Evolutionary conservation across 2,888 invertebrate species (phyloP), one percentile per base, ranked within the genome.

Genomic region (Limnephilus auricula): DNA sequence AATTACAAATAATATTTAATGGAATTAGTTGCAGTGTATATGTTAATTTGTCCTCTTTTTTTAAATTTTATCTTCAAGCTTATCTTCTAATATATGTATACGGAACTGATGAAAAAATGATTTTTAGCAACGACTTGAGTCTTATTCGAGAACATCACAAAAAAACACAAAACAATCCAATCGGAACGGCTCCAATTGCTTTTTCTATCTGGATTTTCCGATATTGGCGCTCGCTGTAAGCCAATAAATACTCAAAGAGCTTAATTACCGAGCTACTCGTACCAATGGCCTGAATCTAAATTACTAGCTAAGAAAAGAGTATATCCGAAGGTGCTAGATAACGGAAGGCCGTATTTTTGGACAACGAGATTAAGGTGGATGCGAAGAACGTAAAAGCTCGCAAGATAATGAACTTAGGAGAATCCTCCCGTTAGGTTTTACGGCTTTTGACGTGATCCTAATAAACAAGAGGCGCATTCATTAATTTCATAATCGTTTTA

Each of bases 331-430:
- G 88, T 88, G 88, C 88, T 86, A 92, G 90, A 92, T 91, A 91
- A 89, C 82, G 88, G 91, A 91, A 83, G 90, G 90, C 91, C 89
- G 93, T 93, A 92, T 93, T 93, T 93, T 93, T 92, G 92, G 93
- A 93, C 93, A 91, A 93, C 92, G 92, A 92, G 93, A 93, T 93
- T 93, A 93, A 93, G 93, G 93, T 93, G 79, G 91, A 91, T 91
- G 89, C 83, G 89, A 89, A 82, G 79, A 91, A 90, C 91, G 92
- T 92, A 91, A 92, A 91, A 92, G 91, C 92, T 92, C 92, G 92
- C 89, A 90, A 92, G 92, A 91, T 92, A 92, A 92, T 92, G 92
- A 92, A 92, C 92, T 92, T 92, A 92, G 89, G 91, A 85, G 91
- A 92, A 90, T 89, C 84, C 91, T 89, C 85, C 91, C 91, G 84